Percentiles rank a stretch among this genome's conserved stretches.
phyloP scores from a whole-genome alignment of 2,888 invertebrate species.

The Allophyes oxyacanthae region DNA sequence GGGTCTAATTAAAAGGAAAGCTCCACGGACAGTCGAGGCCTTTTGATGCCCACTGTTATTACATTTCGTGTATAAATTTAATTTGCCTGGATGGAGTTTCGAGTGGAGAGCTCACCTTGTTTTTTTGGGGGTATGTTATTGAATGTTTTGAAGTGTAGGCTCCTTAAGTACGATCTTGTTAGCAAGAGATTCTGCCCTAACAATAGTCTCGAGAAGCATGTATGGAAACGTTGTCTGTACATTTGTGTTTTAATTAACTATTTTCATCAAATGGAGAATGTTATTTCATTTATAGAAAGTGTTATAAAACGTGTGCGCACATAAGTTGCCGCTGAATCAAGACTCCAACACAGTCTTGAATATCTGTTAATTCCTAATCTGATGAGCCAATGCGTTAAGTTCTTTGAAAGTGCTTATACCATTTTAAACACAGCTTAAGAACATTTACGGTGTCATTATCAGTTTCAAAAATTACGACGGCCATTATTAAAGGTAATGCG shows the following conservation, averaged over 20 bases:
- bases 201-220: conserved; percentile 32
- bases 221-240: conserved; percentile 14
- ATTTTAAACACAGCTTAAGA: conserved; percentile 30
- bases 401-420: conserved; percentile 21
- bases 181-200: conserved; percentile 55
- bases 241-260: conserved; percentile 2
- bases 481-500: conserved; percentile 58
- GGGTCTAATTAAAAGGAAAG: conserved; percentile 89
- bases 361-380: conserved; percentile 38
- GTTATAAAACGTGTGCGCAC: conserved; percentile 2
- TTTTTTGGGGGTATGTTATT: conserved; percentile 74
- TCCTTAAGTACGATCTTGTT: conserved; percentile 62
- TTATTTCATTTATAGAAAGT: neutral
- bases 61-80: conserved; percentile 87
- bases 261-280: neutral
- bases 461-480: conserved; percentile 58
- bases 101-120: conserved; percentile 78
- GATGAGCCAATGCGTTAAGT: conserved; percentile 23
- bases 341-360: neutral
- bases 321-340: neutral
- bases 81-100: conserved; percentile 84
- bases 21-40: conserved; percentile 85
- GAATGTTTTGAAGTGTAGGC: conserved; percentile 72
- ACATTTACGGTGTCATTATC: conserved; percentile 43
- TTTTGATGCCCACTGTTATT: conserved; percentile 88